Base-by-base conservation (phyloP, 1,140 invertebrate species). In the Drosophila nikananu region DNA sequence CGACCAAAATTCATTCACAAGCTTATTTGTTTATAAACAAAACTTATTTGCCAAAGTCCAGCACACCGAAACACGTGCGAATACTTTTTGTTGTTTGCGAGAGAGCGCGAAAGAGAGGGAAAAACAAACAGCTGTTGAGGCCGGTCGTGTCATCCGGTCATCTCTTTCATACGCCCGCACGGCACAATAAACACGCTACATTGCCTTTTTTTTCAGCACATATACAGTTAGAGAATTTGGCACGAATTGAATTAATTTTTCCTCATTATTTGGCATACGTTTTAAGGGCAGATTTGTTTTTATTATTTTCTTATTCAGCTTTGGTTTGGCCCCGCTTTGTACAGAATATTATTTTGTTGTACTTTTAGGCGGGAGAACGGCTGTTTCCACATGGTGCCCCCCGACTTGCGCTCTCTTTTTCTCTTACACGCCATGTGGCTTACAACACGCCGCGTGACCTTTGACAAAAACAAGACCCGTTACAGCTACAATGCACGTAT, bases 371-470 rank as follows among this genome's bases (percentile, higher is more conserved):
- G 63, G 62, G 46, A 54, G 27, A 70, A 35, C n/a, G 21, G 19
- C 25, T 42, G 30, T 44, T 19, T 9, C 39, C n/a, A n/a, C 60
- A 19, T 51, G 21, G 27, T 19, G 39, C 64, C 66, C 39, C 46
- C 19, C 17, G 10, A 42, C 27, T 30, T 46, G 13, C 59, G 10
- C 32, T 60, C 32, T 63, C 19, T 19, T 21, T 19, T 30, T 23
- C 37, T 27, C 39, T 30, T 21, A 51, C 54, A 35, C 13, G 37
- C 70, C 70, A 73, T 72, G 67, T 60, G 70, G 70, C 32, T 48
- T 37, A 42, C 49, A 55, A 74, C 58, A 55, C 17, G 59, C 59
- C 74, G 63, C 74, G 75, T 78, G 75, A 62, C 75, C 75, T 78
- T 78, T 57, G 74, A 35, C 75, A 78, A 70, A 64, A 77, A 68